Evolutionary conservation across 2,888 invertebrate genomes (phyloP).

Genomic region (Drosophila yooni): DNA sequence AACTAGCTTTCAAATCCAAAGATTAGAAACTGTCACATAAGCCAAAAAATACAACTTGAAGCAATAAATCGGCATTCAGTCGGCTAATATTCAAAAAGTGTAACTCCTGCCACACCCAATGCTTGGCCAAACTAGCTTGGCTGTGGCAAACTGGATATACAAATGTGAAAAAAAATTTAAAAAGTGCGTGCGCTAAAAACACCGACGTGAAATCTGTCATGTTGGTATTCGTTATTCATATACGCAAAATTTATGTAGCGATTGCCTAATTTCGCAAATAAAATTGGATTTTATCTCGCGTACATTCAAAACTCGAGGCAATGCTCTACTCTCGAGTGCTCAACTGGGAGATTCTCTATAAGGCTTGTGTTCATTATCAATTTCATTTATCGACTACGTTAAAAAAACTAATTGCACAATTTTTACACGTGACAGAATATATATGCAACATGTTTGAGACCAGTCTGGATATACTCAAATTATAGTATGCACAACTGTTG

Average conservation of each 20-base stretch:
- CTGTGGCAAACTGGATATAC: constrained; percentile 17
- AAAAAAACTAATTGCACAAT: background rate
- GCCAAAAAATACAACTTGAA: background rate
- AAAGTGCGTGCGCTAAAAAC: constrained; percentile 30
- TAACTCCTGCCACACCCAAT: constrained; percentile 25
- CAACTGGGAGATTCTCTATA: background rate
- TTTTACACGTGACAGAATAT: no score
- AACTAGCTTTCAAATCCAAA: background rate
- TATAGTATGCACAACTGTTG: background rate
- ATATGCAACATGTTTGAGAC: constrained; percentile 2
- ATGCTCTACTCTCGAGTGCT: background rate
- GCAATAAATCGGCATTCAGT: background rate
- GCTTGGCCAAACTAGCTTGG: background rate
- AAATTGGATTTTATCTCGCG: background rate
- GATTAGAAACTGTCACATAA: constrained; percentile 16
- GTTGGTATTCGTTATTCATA: constrained; percentile 9
- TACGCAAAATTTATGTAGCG: constrained; percentile 12
- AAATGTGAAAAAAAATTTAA: constrained; percentile 6
- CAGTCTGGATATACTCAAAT: background rate
- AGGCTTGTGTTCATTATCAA: background rate
- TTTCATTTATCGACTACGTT: no score
- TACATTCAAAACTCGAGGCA: background rate
- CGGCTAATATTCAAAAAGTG: background rate
- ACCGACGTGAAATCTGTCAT: constrained; percentile 11
- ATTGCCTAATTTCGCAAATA: constrained; percentile 18